A percentile compares a stretch with the other conserved stretches of the same genome.
Conservation (phyloP, 64 coral and sea anemone species). For the Pocillopora verrucosa region DNA sequence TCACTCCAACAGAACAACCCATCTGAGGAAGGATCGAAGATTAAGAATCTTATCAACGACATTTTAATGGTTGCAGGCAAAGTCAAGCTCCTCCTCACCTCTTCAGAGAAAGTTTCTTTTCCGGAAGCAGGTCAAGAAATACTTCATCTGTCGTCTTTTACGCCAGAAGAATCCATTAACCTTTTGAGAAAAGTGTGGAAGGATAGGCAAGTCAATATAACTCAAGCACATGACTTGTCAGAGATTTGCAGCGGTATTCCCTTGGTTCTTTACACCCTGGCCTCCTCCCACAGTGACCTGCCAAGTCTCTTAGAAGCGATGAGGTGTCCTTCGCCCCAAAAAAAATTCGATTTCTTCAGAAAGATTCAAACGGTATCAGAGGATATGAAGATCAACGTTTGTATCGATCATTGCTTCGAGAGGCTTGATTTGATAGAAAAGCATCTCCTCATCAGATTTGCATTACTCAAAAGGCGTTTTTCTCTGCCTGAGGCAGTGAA, state of each 20-base stretch:
- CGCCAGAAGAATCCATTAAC: background rate
- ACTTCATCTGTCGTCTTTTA: background rate
- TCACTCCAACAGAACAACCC: background rate
- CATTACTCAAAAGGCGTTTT: background rate
- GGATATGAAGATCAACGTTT: background rate
- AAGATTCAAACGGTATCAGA: background rate
- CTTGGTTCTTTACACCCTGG: background rate
- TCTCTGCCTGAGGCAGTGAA: background rate
- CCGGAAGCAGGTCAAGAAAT: background rate
- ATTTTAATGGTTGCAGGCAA: background rate
- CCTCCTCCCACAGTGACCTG: background rate
- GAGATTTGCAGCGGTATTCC: background rate
- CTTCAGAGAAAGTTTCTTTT: background rate
- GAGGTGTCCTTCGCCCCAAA: background rate
- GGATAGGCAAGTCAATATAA: background rate
- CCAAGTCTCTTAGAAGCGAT: background rate
- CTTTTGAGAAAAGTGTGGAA: background rate
- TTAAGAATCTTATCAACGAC: background rate
- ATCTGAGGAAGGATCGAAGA: background rate
- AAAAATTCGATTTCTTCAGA: background rate
- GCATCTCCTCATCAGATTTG: background rate
- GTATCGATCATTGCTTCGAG: background rate
- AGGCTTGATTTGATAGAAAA: background rate
- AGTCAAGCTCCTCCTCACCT: background rate
- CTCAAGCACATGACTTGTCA: background rate